Evolutionary conservation across 2,797 vertebrate genomes (phyloP), one percentile per base, ranked within the genome.

Genomic region (Erpetoichthys calabaricus): DNA sequence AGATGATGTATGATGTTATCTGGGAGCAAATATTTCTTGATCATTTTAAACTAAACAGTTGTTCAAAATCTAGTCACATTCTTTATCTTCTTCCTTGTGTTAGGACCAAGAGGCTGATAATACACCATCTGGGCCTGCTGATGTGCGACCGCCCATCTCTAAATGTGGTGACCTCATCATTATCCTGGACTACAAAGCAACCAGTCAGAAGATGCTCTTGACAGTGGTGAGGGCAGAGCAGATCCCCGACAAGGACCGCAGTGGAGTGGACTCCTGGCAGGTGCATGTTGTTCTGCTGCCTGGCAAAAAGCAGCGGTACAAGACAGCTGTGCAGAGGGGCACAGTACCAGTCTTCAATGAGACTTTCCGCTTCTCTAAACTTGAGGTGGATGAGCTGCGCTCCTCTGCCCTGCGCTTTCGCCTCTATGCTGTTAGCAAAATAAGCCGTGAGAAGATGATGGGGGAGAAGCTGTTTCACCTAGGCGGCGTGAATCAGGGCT

Each of bases 371-470:
- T 94, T 97, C 61, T 69, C 76, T 1, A 89, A 83, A 61, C 64
- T 99, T 63, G 88, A 91, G 2, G 71, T 77, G 0, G 76, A 80
- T 0, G 88, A 94, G 3, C 63, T 97, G 66, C 67, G 69, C 49
- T 59, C 62, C 66, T 83, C 78, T 0, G 94, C 90, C 0, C 1
- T 97, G 45, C 77, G 95, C 6, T 97, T 99, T 79, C 83, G 94
- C 25, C 85, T 99, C 51, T 99, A 99, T 1, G 91, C 94, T 0
- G 79, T 93, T 58, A 74, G 85, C 7, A 85, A 86, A 72, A 77
- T 92, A 80, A 82, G 78, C 61, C 81, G 88, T 1, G 89, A 91
- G 75, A 83, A 75, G 59, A 94, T 97, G 94, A 96, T 98, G 92
- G 95, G 91, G 0, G 94, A 99, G 77, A 87, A 84, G 50, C 25